Evolutionary conservation across 2,113 vertebrate species (phyloP).

Genomic region (Ahaetulla prasina): DNA sequence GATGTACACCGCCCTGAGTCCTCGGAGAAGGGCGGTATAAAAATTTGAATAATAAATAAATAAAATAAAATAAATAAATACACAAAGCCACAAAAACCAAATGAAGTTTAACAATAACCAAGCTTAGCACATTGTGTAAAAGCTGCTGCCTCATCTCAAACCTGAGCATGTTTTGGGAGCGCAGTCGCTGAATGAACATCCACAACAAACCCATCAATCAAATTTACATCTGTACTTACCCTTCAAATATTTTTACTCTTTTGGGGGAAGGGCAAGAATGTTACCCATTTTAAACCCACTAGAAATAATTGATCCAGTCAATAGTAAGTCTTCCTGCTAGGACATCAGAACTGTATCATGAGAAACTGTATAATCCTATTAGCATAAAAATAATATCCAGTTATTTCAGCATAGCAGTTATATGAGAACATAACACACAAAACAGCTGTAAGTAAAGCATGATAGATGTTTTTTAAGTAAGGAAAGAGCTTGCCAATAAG

Average conservation of each 20-base stretch:
- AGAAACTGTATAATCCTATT: conserved; percentile 47
- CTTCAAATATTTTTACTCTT: conserved; percentile 20
- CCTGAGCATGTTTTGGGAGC: neutral
- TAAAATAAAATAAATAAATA: too few relatives aligned
- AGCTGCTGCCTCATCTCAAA: neutral
- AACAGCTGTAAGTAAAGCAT: conserved; percentile 80
- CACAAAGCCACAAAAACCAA: neutral
- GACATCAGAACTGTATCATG: conserved; percentile 19
- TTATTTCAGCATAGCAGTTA: conserved; percentile 77
- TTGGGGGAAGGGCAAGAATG: conserved; percentile 19
- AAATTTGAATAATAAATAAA: too few relatives aligned
- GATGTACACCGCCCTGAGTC: too few relatives aligned
- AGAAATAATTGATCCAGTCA: neutral
- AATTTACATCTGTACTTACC: neutral
- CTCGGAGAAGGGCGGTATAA: too few relatives aligned
- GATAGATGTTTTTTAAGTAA: conserved; percentile 74
- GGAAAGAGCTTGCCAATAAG: conserved; percentile 71
- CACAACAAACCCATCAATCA: neutral
- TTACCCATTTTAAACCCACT: neutral
- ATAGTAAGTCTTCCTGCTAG: neutral
- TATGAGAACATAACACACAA: conserved; percentile 78
- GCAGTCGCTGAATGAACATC: neutral
- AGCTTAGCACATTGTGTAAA: neutral
- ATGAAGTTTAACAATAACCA: neutral
- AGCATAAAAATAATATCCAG: conserved; percentile 67